phyloP scores from a whole-genome alignment of 2,888 invertebrate species.

The Axea sp. region DNA sequence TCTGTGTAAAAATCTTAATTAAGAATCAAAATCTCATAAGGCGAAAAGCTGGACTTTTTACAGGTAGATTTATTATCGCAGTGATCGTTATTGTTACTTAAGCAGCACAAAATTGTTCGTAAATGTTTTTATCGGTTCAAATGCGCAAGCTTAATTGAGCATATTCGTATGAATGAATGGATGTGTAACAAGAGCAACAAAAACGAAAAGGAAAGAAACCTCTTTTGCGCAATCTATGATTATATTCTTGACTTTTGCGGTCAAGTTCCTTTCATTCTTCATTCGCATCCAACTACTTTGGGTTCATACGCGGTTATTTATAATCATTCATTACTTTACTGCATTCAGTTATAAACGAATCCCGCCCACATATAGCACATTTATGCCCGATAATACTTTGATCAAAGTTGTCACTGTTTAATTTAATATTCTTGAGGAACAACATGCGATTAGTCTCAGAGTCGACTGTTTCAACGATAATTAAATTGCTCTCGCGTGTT shows the following conservation, averaged over 20 bases:
- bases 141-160: constrained; percentile 6
- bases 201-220: constrained; percentile 21
- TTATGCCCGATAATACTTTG: constrained; percentile 43
- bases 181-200: constrained; percentile 45
- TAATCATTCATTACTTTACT: constrained; percentile 76
- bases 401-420: constrained; percentile 55
- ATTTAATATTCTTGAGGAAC: constrained; percentile 16
- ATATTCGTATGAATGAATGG: constrained; percentile 45
- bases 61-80: constrained; percentile 21
- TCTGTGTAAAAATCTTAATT: constrained; percentile 28
- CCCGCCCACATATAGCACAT: constrained; percentile 66
- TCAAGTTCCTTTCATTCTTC: constrained; percentile 68
- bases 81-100: constrained; percentile 24
- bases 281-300: constrained; percentile 43
- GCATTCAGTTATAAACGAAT: constrained; percentile 70
- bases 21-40: constrained; percentile 3
- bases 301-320: constrained; percentile 69
- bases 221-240: constrained; percentile 71
- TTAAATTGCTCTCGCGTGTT: too few species aligned
- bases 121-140: constrained; percentile 24
- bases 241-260: constrained; percentile 76
- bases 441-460: constrained; percentile 15
- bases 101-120: constrained; percentile 9
- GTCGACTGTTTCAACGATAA: constrained; percentile 4
- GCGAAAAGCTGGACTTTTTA: constrained; percentile 1